phyloP scores from a whole-genome alignment of 2,113 vertebrate genomes.

The Onychostoma macrolepis region DNA sequence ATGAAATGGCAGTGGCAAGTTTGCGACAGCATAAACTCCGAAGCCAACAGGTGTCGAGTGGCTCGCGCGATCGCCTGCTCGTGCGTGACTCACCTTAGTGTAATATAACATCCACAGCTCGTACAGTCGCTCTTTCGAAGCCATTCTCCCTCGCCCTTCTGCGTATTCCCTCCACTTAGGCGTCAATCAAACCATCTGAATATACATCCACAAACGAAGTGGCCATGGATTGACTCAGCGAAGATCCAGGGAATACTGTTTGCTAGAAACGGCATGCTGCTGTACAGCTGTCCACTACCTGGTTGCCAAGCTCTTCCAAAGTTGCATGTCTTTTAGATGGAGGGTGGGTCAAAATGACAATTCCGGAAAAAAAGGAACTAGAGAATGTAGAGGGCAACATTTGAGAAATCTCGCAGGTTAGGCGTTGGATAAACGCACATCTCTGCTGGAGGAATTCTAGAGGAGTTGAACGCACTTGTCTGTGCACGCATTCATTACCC shows the following conservation, averaged over 20 bases:
- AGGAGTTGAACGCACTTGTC: slow-evolving; percentile 34
- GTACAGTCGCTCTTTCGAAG: slow-evolving; percentile 86
- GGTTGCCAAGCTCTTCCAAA: slow-evolving; percentile 47
- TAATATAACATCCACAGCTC: slow-evolving; percentile 93
- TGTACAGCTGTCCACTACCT: slow-evolving; percentile 45
- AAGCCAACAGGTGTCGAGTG: slow-evolving; percentile 69
- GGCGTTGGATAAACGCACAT: background rate
- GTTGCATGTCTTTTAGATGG: slow-evolving; percentile 37
- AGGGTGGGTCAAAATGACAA: slow-evolving; percentile 4
- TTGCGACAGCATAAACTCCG: background rate
- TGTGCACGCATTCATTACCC: background rate
- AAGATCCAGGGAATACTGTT: slow-evolving; percentile 58
- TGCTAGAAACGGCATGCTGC: slow-evolving; percentile 52
- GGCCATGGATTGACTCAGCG: slow-evolving; percentile 58
- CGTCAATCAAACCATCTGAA: slow-evolving; percentile 55
- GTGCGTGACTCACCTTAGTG: slow-evolving; percentile 83
- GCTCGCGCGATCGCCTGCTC: slow-evolving; percentile 56
- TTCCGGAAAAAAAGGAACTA: background rate
- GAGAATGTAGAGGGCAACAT: background rate
- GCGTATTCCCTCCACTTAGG: slow-evolving; percentile 56
- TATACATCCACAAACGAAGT: slow-evolving; percentile 32
- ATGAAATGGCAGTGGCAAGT: background rate
- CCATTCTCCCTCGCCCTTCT: slow-evolving; percentile 76
- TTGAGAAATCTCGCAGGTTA: background rate
- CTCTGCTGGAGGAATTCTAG: slow-evolving; percentile 13